Evolutionary conservation across 2,888 invertebrate species (phyloP).

Genomic region (Achlya flavicornis): DNA sequence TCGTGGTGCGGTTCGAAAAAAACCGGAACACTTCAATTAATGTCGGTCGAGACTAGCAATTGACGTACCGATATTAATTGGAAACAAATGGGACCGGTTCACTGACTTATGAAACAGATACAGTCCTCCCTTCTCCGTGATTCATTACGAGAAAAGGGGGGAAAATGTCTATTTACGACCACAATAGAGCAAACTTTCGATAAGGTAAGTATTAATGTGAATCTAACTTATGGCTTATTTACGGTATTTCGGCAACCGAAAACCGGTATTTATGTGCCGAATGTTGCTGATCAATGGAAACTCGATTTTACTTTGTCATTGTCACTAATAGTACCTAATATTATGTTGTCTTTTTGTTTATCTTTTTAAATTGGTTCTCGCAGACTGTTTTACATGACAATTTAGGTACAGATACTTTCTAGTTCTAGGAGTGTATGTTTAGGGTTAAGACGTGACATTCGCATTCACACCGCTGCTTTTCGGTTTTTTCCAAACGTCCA

Average conservation of each 20-base stretch:
- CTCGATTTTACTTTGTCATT: neutral
- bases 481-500: neutral
- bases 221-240: slow-evolving; percentile 1
- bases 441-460: neutral
- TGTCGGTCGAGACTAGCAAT: slow-evolving; percentile 42
- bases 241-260: neutral
- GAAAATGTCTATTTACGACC: slow-evolving; percentile 4
- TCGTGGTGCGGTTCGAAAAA: slow-evolving; percentile 35
- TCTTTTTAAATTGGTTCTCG: too few relatives aligned
- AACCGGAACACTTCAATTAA: slow-evolving; percentile 64
- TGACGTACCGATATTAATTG: slow-evolving; percentile 53
- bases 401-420: too few relatives aligned
- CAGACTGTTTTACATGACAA: too few relatives aligned
- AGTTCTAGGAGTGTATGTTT: too few relatives aligned
- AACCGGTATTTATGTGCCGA: slow-evolving; percentile 1
- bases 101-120: slow-evolving; percentile 46
- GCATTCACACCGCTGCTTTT: neutral
- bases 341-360: neutral
- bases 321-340: neutral
- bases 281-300: neutral
- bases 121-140: slow-evolving; percentile 30
- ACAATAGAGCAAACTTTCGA: slow-evolving; percentile 4
- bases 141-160: slow-evolving; percentile 9
- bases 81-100: slow-evolving; percentile 45
- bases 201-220: neutral